Percentiles rank a stretch among this genome's conserved stretches.
Conservation (phyloP, 1,140 invertebrate genomes). For the Ceratosolen solmsi region DNA sequence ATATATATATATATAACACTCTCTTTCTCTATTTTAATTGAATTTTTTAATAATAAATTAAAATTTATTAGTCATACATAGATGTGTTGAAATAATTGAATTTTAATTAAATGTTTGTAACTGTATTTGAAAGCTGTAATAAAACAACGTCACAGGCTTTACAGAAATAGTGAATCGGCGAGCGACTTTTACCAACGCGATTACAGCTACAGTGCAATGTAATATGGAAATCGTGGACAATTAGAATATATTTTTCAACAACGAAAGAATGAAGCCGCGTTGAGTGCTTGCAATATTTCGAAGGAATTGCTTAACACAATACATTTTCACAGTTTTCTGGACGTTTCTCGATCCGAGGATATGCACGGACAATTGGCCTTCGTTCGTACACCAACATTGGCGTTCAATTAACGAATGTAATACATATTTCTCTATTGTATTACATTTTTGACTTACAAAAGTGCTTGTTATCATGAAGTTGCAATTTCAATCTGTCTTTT, state of each 20-base stretch:
- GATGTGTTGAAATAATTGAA: too few relatives aligned
- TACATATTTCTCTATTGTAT: neutral
- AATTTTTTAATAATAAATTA: too few relatives aligned
- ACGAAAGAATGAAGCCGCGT: neutral
- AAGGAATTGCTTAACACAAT: slow-evolving; percentile 9
- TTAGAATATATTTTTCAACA: slow-evolving; percentile 19
- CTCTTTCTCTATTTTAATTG: slow-evolving; percentile 8
- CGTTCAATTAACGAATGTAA: slow-evolving; percentile 3
- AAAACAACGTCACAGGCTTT: slow-evolving; percentile 4
- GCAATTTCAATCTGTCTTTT: neutral
- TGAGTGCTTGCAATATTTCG: slow-evolving; percentile 10
- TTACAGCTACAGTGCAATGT: slow-evolving; percentile 27
- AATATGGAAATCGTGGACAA: slow-evolving; percentile 40
- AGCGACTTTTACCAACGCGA: neutral
- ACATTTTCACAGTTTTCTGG: slow-evolving; percentile 35
- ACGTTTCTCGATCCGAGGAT: slow-evolving; percentile 20
- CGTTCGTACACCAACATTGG: neutral
- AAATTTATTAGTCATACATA: too few relatives aligned
- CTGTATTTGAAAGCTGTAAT: neutral
- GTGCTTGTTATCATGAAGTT: neutral
- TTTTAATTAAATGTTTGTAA: neutral
- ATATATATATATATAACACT: too few relatives aligned
- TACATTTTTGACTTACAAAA: slow-evolving; percentile 5
- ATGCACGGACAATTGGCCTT: slow-evolving; percentile 18
- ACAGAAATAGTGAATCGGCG: neutral